Evolutionary conservation across 1,140 invertebrate genomes (phyloP).

Genomic region (Chrysoperla carnea): DNA sequence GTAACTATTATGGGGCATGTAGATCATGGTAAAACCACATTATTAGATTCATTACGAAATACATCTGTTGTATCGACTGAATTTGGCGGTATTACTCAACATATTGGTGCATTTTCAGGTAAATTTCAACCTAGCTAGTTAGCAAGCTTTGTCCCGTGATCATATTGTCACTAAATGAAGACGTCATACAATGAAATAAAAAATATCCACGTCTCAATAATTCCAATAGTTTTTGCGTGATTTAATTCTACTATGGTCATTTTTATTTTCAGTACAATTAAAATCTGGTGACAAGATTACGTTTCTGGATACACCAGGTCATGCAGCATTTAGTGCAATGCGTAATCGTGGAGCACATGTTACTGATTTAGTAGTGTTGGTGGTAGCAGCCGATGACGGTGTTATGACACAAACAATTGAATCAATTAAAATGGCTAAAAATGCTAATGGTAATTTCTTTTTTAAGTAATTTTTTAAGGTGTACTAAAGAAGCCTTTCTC

Average conservation of each 20-base stretch:
- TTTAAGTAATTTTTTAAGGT: slow-evolving; percentile 1
- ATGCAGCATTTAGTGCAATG: slow-evolving; percentile 91
- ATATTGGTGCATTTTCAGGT: slow-evolving; percentile 95
- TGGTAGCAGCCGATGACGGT: slow-evolving; percentile 97
- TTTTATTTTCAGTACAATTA: slow-evolving; percentile 15
- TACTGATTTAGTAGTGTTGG: slow-evolving; percentile 91
- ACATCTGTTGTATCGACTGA: slow-evolving; percentile 76
- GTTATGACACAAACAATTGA: slow-evolving; percentile 94
- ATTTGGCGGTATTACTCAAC: slow-evolving; percentile 99
- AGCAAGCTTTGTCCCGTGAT: background rate
- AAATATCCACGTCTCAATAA: background rate
- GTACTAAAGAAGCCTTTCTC: background rate
- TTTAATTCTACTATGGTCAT: no score
- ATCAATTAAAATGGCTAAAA: slow-evolving; percentile 57
- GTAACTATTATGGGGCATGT: slow-evolving; percentile 99
- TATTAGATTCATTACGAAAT: slow-evolving; percentile 78
- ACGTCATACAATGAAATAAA: background rate
- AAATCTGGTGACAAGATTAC: slow-evolving; percentile 62
- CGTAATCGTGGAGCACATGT: slow-evolving; percentile 73
- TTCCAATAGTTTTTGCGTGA: background rate
- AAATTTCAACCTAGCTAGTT: slow-evolving; percentile 7
- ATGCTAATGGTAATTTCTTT: slow-evolving; percentile 42
- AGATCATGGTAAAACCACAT: slow-evolving; percentile 97
- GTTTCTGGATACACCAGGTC: slow-evolving; percentile 98
- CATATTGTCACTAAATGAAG: no score